Conservation (phyloP, 1,140 invertebrate genomes). For the Thrips palmi region DNA sequence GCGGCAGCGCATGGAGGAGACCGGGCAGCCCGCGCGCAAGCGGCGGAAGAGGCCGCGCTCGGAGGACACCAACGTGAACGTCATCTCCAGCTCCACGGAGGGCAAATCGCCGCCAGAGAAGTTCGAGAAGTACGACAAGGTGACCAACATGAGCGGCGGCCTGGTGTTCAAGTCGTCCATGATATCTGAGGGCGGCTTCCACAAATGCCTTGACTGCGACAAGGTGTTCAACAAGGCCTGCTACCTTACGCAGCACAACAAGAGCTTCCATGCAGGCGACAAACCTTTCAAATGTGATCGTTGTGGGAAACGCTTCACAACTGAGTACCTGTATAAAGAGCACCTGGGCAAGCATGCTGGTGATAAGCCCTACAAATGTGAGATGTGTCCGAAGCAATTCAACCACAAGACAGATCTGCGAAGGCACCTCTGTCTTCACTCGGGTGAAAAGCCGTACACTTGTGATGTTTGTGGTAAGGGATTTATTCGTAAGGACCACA, state of each 20-base stretch:
- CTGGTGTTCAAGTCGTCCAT: background rate
- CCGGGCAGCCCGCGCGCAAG: too few species aligned
- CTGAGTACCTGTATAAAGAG: slow-evolving; percentile 40
- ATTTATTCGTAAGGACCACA: slow-evolving; percentile 83
- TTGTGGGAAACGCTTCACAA: slow-evolving; percentile 66
- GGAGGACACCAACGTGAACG: background rate
- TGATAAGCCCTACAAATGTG: slow-evolving; percentile 78
- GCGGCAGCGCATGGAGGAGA: too few species aligned
- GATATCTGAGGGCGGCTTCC: background rate
- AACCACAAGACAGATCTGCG: slow-evolving; percentile 82
- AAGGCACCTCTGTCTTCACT: slow-evolving; percentile 70
- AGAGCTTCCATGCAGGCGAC: slow-evolving; percentile 69
- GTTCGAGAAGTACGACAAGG: background rate
- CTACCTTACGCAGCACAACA: slow-evolving; percentile 77
- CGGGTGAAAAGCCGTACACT: slow-evolving; percentile 48
- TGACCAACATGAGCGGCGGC: background rate
- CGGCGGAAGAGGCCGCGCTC: background rate
- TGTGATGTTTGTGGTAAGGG: slow-evolving; percentile 71
- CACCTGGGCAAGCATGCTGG: slow-evolving; percentile 60
- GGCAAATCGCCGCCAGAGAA: background rate
- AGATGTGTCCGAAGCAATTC: slow-evolving; percentile 72
- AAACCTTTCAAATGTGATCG: slow-evolving; percentile 68
- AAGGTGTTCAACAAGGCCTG: slow-evolving; percentile 73
- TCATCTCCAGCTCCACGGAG: background rate
- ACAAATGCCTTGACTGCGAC: slow-evolving; percentile 61